phyloP scores from a whole-genome alignment of 2,113 vertebrate genomes.

The Brienomyrus longianalis region DNA sequence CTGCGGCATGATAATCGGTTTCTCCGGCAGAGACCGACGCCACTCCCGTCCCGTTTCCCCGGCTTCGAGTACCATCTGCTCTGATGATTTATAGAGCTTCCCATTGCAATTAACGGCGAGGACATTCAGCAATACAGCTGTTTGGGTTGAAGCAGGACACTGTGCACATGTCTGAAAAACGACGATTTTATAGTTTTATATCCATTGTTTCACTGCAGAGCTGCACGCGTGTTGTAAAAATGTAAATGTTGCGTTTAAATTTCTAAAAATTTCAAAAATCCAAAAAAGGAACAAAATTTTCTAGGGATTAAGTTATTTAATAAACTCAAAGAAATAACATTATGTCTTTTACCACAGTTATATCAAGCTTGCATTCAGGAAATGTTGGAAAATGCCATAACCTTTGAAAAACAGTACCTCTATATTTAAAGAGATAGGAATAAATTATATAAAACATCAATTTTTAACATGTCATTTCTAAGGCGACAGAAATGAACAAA shows the following conservation, averaged over 20 bases:
- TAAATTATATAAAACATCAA: background rate
- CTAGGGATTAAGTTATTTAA: too few relatives aligned
- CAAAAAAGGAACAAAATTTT: background rate
- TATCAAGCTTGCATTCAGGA: background rate
- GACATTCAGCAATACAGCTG: background rate
- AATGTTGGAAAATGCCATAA: background rate
- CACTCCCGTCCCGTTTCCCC: background rate
- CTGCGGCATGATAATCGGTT: background rate
- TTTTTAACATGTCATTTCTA: background rate
- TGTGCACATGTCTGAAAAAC: background rate
- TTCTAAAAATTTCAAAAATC: background rate
- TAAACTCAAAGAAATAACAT: background rate
- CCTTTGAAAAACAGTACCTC: background rate
- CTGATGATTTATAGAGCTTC: slow-evolving; percentile 1
- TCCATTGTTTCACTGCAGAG: background rate
- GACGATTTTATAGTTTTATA: background rate
- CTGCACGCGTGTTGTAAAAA: background rate
- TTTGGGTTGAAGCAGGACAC: slow-evolving; percentile 11
- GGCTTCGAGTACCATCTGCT: slow-evolving; percentile 19
- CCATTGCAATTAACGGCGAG: slow-evolving; percentile 3
- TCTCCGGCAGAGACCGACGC: background rate
- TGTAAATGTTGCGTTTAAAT: background rate
- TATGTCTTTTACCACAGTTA: background rate
- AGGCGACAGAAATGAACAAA: background rate
- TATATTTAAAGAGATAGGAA: background rate